phyloP scores from a whole-genome alignment of 64 coral and sea anemone species.

The Hydrozoanthus tunicans region DNA sequence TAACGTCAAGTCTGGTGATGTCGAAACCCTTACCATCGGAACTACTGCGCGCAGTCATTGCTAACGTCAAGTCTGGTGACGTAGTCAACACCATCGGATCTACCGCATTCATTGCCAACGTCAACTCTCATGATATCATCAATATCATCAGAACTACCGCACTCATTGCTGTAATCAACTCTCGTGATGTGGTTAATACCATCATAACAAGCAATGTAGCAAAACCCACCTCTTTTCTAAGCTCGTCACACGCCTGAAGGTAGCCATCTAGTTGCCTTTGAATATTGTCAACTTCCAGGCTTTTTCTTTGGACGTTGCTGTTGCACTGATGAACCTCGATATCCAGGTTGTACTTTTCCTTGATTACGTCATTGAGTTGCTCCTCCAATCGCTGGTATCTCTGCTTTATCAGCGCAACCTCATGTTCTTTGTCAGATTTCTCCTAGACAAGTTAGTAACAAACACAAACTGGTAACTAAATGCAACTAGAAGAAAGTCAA shows the following conservation, averaged over 20 bases:
- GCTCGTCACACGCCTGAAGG: background rate
- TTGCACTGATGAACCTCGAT: slow-evolving; percentile 21
- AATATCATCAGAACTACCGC: too few species aligned
- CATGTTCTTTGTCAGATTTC: slow-evolving; percentile 8
- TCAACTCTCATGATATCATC: too few species aligned
- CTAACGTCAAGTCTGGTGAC: too few species aligned
- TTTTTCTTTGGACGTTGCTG: background rate
- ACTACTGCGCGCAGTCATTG: too few species aligned
- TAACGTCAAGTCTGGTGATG: too few species aligned
- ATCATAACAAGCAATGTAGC: background rate
- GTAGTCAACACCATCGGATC: too few species aligned
- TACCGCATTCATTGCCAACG: too few species aligned
- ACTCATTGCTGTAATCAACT: too few species aligned
- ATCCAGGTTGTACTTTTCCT: slow-evolving; percentile 18
- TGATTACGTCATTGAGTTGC: background rate
- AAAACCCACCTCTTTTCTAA: slow-evolving; percentile 12
- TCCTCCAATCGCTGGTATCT: slow-evolving; percentile 12
- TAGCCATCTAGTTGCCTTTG: background rate
- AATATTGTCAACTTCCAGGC: background rate
- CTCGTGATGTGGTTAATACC: too few species aligned
- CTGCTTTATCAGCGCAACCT: slow-evolving; percentile 12
- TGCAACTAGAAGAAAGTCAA: background rate
- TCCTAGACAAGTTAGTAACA: background rate
- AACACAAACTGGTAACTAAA: background rate
- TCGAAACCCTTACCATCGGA: too few species aligned